These are phyloP conservation scores for Willisornis vidua DNA, from an alignment of 2,113 vertebrate genomes.

Conservation along the genomic window DNA sequence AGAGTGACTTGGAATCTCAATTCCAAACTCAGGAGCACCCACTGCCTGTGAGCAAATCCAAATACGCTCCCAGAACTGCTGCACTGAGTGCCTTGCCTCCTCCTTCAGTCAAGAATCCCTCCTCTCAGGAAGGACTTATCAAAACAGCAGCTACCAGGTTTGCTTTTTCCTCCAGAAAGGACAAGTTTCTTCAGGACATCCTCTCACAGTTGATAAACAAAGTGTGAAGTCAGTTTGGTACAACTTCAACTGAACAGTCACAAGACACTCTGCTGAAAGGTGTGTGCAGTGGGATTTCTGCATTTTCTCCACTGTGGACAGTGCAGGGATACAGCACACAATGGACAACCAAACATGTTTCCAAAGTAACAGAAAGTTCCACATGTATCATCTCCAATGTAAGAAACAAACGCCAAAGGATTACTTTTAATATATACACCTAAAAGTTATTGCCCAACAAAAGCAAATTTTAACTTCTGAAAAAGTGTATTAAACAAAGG, in stretches of 20 bases:
- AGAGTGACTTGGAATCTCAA: rapidly evolving
- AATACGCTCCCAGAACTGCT: background rate
- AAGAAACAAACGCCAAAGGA: background rate
- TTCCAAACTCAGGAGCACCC: background rate
- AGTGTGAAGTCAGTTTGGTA: background rate
- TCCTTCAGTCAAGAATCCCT: background rate
- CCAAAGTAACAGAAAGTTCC: background rate
- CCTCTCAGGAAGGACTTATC: background rate
- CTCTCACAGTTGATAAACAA: background rate
- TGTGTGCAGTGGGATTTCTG: background rate
- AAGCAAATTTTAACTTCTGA: background rate
- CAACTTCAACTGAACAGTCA: background rate
- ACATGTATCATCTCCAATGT: background rate
- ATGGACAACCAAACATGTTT: background rate
- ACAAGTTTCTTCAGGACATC: background rate
- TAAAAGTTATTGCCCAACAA: background rate
- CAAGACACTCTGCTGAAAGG: background rate
- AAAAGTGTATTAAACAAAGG: background rate
- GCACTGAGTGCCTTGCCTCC: background rate
- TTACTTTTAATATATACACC: background rate
- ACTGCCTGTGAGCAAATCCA: background rate
- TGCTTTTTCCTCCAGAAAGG: background rate
- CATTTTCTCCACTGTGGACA: background rate
- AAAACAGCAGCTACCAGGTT: background rate
- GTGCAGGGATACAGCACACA: background rate